These are phyloP conservation scores for Sturnus vulgaris DNA, from an alignment of 2,113 vertebrate species.

Conservation along the genomic window DNA sequence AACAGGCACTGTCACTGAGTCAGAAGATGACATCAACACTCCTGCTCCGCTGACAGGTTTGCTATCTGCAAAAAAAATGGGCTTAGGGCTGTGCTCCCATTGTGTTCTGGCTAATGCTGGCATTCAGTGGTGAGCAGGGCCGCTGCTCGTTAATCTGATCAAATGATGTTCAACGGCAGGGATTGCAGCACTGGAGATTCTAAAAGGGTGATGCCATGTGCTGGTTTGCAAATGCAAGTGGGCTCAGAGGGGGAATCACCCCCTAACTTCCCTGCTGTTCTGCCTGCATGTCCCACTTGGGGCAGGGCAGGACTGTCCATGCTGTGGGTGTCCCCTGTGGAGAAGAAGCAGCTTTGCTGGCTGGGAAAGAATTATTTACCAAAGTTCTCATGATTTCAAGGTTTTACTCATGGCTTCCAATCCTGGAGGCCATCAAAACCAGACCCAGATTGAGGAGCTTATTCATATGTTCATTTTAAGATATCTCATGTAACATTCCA, in stretches of 20 bases:
- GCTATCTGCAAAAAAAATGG: conserved; percentile 33
- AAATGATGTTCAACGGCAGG: conserved; percentile 63
- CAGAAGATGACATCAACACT: conserved; percentile 81
- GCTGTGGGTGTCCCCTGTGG: not conserved
- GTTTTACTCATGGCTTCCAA: no score
- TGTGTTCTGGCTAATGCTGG: conserved; percentile 79
- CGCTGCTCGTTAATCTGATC: conserved; percentile 76
- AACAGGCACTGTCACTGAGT: conserved; percentile 72
- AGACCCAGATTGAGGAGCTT: no score
- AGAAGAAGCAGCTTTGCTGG: not conserved
- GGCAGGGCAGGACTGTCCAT: not conserved
- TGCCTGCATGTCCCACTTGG: not conserved
- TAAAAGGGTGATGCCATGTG: conserved; percentile 42
- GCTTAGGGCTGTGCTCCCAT: conserved; percentile 75
- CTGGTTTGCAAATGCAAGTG: not conserved
- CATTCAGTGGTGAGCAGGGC: conserved; percentile 73
- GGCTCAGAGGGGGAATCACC: not conserved
- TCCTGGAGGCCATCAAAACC: no score
- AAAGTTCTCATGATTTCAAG: no score
- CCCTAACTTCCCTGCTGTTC: not conserved
- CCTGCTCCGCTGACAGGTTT: conserved; percentile 75
- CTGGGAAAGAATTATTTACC: not conserved
- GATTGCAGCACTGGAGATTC: conserved; percentile 65
- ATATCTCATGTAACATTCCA: no score
- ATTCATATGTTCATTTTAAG: no score